Percentiles rank a stretch among this genome's conserved stretches.
Conservation (phyloP, 1,140 invertebrate species). For the Drosophila nasuta region DNA sequence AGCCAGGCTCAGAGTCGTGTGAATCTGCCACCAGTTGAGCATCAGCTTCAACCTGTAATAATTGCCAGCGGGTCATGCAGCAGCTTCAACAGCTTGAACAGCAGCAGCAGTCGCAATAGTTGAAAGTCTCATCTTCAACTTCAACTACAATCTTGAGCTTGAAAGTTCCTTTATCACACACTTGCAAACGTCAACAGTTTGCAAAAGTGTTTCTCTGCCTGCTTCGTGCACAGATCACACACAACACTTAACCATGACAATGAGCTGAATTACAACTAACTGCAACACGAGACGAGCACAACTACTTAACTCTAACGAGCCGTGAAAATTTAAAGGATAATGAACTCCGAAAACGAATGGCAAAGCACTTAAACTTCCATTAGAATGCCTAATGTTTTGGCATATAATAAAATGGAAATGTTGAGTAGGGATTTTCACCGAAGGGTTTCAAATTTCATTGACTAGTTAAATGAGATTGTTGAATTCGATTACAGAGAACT, state of each 20-base stretch:
- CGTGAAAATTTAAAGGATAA: neutral
- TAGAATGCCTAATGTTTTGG: neutral
- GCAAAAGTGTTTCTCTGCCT: slow-evolving; percentile 5
- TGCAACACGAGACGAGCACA: neutral
- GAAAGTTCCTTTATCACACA: slow-evolving; percentile 18
- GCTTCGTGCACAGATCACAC: slow-evolving; percentile 32
- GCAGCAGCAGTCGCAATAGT: slow-evolving; percentile 22
- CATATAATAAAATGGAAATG: neutral
- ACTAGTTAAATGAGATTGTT: too few species aligned
- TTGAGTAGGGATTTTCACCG: too few species aligned
- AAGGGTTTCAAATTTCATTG: too few species aligned
- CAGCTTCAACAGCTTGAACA: slow-evolving; percentile 28
- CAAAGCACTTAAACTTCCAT: neutral
- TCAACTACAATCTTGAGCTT: slow-evolving; percentile 13
- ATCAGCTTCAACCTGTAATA: slow-evolving; percentile 45
- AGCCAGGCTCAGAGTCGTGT: slow-evolving; percentile 54
- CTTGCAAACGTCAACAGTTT: slow-evolving; percentile 20
- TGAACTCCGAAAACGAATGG: slow-evolving; percentile 1
- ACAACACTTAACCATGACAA: slow-evolving; percentile 45
- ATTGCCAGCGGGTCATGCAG: slow-evolving; percentile 75
- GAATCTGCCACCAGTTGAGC: slow-evolving; percentile 73
- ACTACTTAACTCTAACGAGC: neutral
- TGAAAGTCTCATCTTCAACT: slow-evolving; percentile 32
- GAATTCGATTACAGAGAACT: too few species aligned
- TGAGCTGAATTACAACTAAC: slow-evolving; percentile 40